phyloP scores from a whole-genome alignment of 92 coral and sea anemone genomes.

The Paragorgia papillata region DNA sequence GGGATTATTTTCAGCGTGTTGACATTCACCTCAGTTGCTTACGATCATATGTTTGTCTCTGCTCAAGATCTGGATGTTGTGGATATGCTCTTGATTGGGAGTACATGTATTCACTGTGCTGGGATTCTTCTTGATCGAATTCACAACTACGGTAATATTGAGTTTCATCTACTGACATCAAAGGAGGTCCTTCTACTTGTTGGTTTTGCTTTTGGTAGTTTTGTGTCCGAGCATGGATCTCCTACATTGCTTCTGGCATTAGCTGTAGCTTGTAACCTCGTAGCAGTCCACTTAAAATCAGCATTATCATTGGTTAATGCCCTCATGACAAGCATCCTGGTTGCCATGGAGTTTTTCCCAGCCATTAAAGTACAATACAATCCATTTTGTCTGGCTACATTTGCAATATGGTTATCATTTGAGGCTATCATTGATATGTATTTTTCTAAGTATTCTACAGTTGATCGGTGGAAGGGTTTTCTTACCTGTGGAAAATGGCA shows the following conservation, averaged over 20 bases:
- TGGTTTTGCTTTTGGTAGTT: slow-evolving; percentile 81
- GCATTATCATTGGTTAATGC: slow-evolving; percentile 78
- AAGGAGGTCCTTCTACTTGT: slow-evolving; percentile 77
- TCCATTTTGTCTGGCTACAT: slow-evolving; percentile 84
- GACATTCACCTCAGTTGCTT: slow-evolving; percentile 91
- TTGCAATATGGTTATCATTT: slow-evolving; percentile 75
- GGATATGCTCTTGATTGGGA: slow-evolving; percentile 81
- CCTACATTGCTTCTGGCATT: slow-evolving; percentile 65
- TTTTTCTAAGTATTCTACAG: slow-evolving; percentile 79
- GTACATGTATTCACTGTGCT: slow-evolving; percentile 72
- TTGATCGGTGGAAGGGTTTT: slow-evolving; percentile 88
- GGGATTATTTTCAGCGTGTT: slow-evolving; percentile 91
- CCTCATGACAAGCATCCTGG: slow-evolving; percentile 61
- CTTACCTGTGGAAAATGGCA: slow-evolving; percentile 74
- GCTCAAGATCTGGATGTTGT: slow-evolving; percentile 83
- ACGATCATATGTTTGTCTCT: slow-evolving; percentile 81
- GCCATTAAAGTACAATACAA: slow-evolving; percentile 83
- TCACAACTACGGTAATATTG: slow-evolving; percentile 58
- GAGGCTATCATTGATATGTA: slow-evolving; percentile 82
- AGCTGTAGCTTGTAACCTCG: slow-evolving; percentile 73
- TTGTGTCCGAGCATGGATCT: slow-evolving; percentile 74
- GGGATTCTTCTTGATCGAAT: slow-evolving; percentile 65
- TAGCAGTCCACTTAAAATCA: slow-evolving; percentile 90
- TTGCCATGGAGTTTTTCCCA: slow-evolving; percentile 83
- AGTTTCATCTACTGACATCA: slow-evolving; percentile 69